Evolutionary conservation across 2,888 invertebrate species (phyloP).

Genomic region (Malthinus seriepunctatus): DNA sequence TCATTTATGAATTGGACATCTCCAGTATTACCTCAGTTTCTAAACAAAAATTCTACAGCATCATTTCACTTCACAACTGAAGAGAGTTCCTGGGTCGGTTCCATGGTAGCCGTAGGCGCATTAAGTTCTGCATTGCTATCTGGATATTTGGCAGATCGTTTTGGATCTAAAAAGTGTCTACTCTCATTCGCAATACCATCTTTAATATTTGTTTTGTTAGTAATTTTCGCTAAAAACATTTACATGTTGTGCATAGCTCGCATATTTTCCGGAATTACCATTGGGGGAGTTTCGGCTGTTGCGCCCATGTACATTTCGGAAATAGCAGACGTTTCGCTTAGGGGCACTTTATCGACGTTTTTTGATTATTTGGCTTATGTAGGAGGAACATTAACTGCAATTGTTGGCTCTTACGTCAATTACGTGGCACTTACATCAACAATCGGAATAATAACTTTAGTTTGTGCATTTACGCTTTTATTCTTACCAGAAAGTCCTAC

Average conservation of each 20-base stretch:
- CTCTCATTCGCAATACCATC: conserved; percentile 66
- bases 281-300: conserved; percentile 74
- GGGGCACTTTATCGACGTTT: conserved; percentile 78
- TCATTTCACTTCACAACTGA: conserved; percentile 42
- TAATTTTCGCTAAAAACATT: conserved; percentile 38
- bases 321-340: conserved; percentile 75
- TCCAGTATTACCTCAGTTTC: conserved; percentile 68
- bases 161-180: conserved; percentile 69
- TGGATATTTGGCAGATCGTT: conserved; percentile 66
- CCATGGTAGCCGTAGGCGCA: conserved; percentile 73
- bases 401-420: conserved; percentile 67
- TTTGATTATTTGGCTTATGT: conserved; percentile 75
- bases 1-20: conserved; percentile 77
- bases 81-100: conserved; percentile 66
- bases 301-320: conserved; percentile 85
- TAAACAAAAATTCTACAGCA: conserved; percentile 36
- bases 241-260: conserved; percentile 54
- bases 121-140: conserved; percentile 71
- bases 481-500: conserved; percentile 76
- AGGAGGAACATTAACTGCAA: conserved; percentile 77
- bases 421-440: conserved; percentile 70
- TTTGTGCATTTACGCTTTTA: conserved; percentile 65
- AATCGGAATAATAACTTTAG: conserved; percentile 64
- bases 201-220: conserved; percentile 64
- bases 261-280: conserved; percentile 69